Percentiles rank a stretch among this genome's conserved stretches.
Conservation (phyloP, 2,113 vertebrate genomes). For the Cinclus mexicanus region DNA sequence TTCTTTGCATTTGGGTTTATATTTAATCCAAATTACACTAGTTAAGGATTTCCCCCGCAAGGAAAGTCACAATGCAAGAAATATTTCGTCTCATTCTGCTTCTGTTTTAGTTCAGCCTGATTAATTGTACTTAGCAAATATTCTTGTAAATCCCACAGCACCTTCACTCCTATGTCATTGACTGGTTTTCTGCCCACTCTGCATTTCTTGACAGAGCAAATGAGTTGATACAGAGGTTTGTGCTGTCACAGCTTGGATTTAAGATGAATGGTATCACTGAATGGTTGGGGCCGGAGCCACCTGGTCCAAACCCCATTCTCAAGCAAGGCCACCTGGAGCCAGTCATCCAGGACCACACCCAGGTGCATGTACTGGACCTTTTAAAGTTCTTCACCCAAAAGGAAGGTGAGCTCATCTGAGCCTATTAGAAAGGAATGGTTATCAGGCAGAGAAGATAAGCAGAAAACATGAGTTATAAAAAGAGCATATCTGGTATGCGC, state of each 20-base stretch:
- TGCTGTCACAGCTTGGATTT: not conserved
- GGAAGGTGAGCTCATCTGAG: not conserved
- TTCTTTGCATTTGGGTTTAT: not conserved
- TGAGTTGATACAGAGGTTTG: not conserved
- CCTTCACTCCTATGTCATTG: not conserved
- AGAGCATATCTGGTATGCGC: not conserved
- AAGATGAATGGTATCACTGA: not conserved
- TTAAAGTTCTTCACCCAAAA: not conserved
- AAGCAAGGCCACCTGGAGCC: not conserved
- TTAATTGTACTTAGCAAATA: not conserved
- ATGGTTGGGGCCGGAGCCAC: not conserved
- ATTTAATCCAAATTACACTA: not conserved
- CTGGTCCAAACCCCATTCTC: not conserved
- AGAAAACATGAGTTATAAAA: not conserved
- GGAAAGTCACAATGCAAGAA: not conserved
- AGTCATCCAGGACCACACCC: not conserved
- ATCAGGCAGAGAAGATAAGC: not conserved
- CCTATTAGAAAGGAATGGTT: not conserved
- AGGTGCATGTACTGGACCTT: not conserved
- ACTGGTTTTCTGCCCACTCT: not conserved
- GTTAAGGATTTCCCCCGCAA: not conserved
- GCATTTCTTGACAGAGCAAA: not conserved
- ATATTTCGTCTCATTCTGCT: not conserved
- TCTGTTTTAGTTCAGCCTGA: not conserved
- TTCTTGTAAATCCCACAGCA: not conserved